A percentile compares a stretch with the other conserved stretches of the same genome.
Conservation (phyloP, 2,797 vertebrate species). For the Silurus aristotelis region DNA sequence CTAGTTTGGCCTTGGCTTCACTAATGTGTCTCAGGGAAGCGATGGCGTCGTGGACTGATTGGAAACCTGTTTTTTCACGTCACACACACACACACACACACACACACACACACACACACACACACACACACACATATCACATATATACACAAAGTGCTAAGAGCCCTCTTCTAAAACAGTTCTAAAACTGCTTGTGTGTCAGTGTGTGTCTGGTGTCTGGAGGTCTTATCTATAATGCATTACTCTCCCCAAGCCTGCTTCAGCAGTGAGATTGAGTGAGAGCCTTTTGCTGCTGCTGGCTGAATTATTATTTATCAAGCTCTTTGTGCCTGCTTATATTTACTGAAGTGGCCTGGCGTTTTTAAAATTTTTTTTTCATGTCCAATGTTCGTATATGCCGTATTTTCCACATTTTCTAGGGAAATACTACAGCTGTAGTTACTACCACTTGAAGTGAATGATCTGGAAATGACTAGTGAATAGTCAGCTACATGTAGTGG, state of each 20-base stretch:
- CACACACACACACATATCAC: too few species aligned
- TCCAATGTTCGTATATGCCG: not conserved
- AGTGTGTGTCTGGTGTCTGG: constrained; percentile 37
- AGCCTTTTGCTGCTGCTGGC: constrained; percentile 13
- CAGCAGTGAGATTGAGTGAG: constrained; percentile 35
- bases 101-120: too few species aligned
- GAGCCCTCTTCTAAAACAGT: not conserved
- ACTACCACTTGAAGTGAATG: constrained; percentile 46
- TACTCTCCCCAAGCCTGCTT: constrained; percentile 34
- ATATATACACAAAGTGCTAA: not conserved
- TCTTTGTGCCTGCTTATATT: constrained; percentile 55
- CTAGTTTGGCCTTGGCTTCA: constrained; percentile 77
- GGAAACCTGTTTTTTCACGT: too few species aligned
- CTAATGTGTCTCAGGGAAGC: constrained; percentile 78
- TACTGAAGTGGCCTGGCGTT: constrained; percentile 34
- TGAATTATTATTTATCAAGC: constrained; percentile 55
- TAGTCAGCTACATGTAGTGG: constrained; percentile 31
- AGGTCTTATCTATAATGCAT: constrained; percentile 67
- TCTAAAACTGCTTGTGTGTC: constrained; percentile 1
- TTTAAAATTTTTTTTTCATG: not conserved
- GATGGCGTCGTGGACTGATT: constrained; percentile 77
- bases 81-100: constrained; percentile 35
- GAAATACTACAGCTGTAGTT: not conserved
- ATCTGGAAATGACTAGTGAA: constrained; percentile 26
- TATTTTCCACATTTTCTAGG: not conserved